These are phyloP conservation scores for Cactoblastis cactorum DNA, from an alignment of 2,888 invertebrate species.

Conservation along the genomic window DNA sequence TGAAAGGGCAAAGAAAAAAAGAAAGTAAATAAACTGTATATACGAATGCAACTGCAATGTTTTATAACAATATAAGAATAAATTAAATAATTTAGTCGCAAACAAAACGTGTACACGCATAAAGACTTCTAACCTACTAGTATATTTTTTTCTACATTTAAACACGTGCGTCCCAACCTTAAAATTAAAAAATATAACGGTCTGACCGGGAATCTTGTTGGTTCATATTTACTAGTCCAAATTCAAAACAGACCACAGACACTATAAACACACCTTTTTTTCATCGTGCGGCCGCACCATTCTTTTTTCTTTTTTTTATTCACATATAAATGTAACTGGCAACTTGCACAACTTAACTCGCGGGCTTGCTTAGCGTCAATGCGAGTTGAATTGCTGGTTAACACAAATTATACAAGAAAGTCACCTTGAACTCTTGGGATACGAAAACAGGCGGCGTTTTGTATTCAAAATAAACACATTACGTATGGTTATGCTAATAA, in stretches of 20 bases:
- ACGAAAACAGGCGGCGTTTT: conserved; percentile 1
- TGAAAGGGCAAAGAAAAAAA: too few species aligned
- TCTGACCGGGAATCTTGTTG: not conserved
- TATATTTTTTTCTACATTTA: not conserved
- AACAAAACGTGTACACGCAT: not conserved
- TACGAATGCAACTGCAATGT: too few species aligned
- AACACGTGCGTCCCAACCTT: conserved; percentile 1
- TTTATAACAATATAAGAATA: too few species aligned
- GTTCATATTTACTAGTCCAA: not conserved
- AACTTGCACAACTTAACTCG: conserved; percentile 18
- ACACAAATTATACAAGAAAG: not conserved
- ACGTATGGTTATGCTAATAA: not conserved
- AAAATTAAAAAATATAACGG: not conserved
- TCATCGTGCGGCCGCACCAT: conserved; percentile 38
- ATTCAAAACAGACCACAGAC: not conserved
- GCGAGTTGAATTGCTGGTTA: conserved; percentile 13
- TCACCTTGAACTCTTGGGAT: conserved; percentile 11
- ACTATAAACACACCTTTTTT: conserved; percentile 29
- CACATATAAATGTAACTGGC: conserved; percentile 17
- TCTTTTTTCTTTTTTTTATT: too few species aligned
- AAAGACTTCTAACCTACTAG: not conserved
- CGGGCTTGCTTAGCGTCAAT: conserved; percentile 22
- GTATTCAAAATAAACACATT: not conserved
- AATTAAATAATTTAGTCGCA: not conserved
- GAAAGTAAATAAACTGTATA: too few species aligned